These are phyloP conservation scores for Ictalurus furcatus DNA, from an alignment of 2,113 vertebrate species.

Conservation along the genomic window DNA sequence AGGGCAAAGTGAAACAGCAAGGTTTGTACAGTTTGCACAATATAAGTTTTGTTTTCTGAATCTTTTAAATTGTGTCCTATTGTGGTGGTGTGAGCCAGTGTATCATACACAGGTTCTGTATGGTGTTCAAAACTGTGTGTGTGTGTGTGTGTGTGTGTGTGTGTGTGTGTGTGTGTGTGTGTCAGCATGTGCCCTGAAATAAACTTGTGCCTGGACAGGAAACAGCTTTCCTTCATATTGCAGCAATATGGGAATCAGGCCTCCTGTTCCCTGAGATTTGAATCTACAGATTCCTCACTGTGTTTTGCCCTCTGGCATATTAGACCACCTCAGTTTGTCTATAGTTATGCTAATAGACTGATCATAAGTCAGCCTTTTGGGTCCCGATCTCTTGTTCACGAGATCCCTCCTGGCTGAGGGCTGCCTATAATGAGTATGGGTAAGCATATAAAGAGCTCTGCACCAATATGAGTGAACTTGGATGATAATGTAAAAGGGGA, in stretches of 20 bases:
- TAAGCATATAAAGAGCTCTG: not conserved
- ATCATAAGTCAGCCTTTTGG: slow-evolving; percentile 46
- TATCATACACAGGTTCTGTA: not conserved
- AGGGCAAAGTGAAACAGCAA: not conserved
- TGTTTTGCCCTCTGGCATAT: slow-evolving; percentile 53
- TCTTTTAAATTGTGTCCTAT: not conserved
- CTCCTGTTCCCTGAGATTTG: slow-evolving; percentile 69
- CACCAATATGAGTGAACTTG: not conserved
- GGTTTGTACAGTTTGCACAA: not conserved
- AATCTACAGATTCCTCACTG: slow-evolving; percentile 52
- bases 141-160: not conserved
- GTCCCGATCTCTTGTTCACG: slow-evolving; percentile 2
- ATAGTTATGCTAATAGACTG: slow-evolving; percentile 56
- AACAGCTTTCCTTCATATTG: slow-evolving; percentile 79
- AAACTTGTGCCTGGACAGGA: slow-evolving; percentile 71
- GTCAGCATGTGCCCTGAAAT: slow-evolving; percentile 63
- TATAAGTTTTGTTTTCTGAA: not conserved
- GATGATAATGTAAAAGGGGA: not conserved
- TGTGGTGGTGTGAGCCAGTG: not conserved
- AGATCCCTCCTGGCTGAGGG: slow-evolving; percentile 28
- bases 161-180: slow-evolving; percentile 14
- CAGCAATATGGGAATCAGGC: slow-evolving; percentile 77
- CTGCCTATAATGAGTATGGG: slow-evolving; percentile 22
- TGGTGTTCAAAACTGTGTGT: not conserved
- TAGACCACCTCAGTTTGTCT: slow-evolving; percentile 51